Percentiles rank a stretch among this genome's conserved stretches.
Conservation (phyloP, 2,113 vertebrate species). For the Epinephelus moara region DNA sequence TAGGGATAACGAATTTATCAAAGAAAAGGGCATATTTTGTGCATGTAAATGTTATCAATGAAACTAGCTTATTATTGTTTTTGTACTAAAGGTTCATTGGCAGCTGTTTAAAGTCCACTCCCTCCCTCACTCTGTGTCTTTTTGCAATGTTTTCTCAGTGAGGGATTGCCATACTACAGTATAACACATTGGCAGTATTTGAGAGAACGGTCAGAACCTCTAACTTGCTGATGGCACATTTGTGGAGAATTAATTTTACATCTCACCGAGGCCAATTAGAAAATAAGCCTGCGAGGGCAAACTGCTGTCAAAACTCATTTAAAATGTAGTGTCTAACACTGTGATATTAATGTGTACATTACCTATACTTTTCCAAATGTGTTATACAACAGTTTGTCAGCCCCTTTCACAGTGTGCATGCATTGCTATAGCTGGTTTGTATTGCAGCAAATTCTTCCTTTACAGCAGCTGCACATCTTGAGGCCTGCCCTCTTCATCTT, state of each 20-base stretch:
- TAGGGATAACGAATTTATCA: no score
- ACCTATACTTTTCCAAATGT: neutral
- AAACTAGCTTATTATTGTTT: neutral
- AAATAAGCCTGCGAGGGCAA: neutral
- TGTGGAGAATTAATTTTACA: neutral
- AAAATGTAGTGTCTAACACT: no score
- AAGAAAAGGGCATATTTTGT: no score
- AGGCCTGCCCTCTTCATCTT: neutral
- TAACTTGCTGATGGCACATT: neutral
- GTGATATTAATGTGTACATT: neutral
- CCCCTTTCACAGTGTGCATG: conserved; percentile 45
- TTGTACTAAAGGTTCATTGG: neutral
- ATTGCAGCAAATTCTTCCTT: conserved; percentile 3
- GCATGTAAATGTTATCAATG: no score
- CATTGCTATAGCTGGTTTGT: conserved; percentile 21
- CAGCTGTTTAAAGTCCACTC: conserved; percentile 58
- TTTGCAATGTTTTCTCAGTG: neutral
- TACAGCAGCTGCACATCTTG: conserved; percentile 13
- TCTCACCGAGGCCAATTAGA: neutral
- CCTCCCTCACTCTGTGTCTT: neutral
- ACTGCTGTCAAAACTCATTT: neutral
- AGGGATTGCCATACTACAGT: conserved; percentile 33
- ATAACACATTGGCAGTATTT: conserved; percentile 2
- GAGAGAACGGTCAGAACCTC: neutral
- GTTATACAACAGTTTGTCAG: conserved; percentile 36